A percentile compares a stretch with the other conserved stretches of the same genome.
Evolutionary conservation across 1,140 invertebrate genomes (phyloP).

Genomic region (Lasaia peninsularis): DNA sequence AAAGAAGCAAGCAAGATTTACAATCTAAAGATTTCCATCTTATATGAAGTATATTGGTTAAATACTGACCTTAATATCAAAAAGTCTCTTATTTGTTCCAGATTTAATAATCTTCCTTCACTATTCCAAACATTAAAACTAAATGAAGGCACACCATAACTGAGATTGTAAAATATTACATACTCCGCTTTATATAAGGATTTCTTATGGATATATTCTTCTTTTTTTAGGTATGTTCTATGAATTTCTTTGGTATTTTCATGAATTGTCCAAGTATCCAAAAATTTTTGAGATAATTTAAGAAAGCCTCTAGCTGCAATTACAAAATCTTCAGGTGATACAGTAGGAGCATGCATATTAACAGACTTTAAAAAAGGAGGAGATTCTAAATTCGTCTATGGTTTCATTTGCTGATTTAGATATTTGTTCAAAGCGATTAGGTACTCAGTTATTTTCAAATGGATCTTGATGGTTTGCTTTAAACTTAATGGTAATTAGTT

Average conservation of each 20-base stretch:
- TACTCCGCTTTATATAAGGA: slow-evolving; percentile 48
- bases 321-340: slow-evolving; percentile 42
- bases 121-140: slow-evolving; percentile 65
- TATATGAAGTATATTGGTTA: no score
- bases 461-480: no score
- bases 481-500: no score
- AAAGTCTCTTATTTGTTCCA: slow-evolving; percentile 51
- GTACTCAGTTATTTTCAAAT: no score
- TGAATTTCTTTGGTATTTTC: slow-evolving; percentile 34
- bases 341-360: slow-evolving; percentile 10
- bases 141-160: slow-evolving; percentile 60
- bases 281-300: slow-evolving; percentile 37
- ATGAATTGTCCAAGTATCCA: slow-evolving; percentile 50
- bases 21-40: no score
- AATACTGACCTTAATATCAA: neutral
- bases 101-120: slow-evolving; percentile 40
- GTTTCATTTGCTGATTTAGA: no score
- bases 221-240: slow-evolving; percentile 46
- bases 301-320: slow-evolving; percentile 43
- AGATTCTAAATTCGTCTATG: no score
- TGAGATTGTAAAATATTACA: slow-evolving; percentile 58
- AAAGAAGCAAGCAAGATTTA: no score
- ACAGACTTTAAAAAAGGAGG: no score
- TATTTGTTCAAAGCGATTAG: no score
- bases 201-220: slow-evolving; percentile 36